Percentiles rank a stretch among this genome's conserved stretches.
Conservation (phyloP, 2,113 vertebrate genomes). For the Cyanoderma ruficeps region DNA sequence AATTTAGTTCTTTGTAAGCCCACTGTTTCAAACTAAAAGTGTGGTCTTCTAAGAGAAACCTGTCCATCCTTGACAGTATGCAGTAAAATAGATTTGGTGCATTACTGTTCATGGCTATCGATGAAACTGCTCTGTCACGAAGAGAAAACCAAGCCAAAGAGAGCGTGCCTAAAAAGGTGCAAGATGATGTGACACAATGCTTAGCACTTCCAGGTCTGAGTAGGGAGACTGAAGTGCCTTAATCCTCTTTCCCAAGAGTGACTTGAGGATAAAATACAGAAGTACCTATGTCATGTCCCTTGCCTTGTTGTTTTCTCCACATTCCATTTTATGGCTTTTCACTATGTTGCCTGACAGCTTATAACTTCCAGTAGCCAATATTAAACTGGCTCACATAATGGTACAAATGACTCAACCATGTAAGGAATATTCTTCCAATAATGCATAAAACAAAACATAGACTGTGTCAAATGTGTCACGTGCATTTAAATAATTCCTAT, state of each 20-base stretch:
- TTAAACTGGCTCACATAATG: not conserved
- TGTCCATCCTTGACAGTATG: not conserved
- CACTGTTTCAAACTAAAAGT: not conserved
- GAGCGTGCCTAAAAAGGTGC: not conserved
- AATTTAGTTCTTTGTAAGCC: not conserved
- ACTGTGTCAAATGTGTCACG: not conserved
- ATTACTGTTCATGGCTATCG: accelerated
- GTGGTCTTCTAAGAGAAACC: not conserved
- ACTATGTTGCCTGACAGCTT: not conserved
- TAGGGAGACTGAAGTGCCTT: not conserved
- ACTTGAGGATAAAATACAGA: not conserved
- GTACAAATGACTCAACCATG: not conserved
- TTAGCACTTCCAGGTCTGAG: not conserved
- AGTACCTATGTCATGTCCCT: not conserved
- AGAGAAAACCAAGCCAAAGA: not conserved
- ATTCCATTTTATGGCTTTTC: not conserved
- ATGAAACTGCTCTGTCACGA: not conserved
- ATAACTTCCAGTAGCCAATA: not conserved
- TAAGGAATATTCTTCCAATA: not conserved
- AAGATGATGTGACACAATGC: not conserved
- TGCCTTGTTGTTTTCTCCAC: not conserved
- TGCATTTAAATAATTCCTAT: not conserved
- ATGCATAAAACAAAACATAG: not conserved
- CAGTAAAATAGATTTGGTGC: not conserved
- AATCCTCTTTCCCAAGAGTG: not conserved